phyloP scores from a whole-genome alignment of 2,113 vertebrate species.

The Rattus rattus region DNA sequence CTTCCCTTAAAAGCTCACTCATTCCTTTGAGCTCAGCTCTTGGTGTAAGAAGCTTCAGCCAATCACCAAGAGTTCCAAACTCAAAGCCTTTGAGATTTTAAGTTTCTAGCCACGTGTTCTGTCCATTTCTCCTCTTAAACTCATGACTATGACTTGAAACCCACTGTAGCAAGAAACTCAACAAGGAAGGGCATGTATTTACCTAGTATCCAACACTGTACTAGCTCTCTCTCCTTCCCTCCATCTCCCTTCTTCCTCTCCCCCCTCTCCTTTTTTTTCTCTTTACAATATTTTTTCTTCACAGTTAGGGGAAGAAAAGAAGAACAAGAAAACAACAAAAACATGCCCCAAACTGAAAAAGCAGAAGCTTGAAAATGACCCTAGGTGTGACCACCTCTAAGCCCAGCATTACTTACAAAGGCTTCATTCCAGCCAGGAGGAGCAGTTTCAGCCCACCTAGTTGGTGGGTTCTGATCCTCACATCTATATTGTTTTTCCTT shows the following conservation, averaged over 20 bases:
- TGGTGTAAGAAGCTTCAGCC: neutral
- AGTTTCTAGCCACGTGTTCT: neutral
- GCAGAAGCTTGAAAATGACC: neutral
- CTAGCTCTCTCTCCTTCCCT: fast-evolving
- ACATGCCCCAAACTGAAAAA: neutral
- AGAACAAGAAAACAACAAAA: neutral
- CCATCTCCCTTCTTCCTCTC: fast-evolving
- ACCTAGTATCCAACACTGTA: neutral
- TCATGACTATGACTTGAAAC: neutral
- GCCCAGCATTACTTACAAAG: neutral
- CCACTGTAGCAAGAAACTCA: neutral
- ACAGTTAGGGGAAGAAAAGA: neutral
- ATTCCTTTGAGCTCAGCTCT: neutral
- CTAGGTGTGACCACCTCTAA: neutral
- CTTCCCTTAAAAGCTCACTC: neutral
- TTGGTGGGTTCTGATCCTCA: neutral
- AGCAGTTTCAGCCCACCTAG: neutral
- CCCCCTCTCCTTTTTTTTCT: neutral
- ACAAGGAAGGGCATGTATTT: no score
- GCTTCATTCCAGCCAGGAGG: neutral
- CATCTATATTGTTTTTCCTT: neutral
- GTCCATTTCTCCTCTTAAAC: neutral
- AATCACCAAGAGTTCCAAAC: neutral
- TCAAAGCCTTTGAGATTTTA: neutral
- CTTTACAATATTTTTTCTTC: neutral